Percentiles rank a stretch among this genome's conserved stretches.
Evolutionary conservation across 2,797 vertebrate genomes (phyloP).

Genomic region (Nannoperca australis): DNA sequence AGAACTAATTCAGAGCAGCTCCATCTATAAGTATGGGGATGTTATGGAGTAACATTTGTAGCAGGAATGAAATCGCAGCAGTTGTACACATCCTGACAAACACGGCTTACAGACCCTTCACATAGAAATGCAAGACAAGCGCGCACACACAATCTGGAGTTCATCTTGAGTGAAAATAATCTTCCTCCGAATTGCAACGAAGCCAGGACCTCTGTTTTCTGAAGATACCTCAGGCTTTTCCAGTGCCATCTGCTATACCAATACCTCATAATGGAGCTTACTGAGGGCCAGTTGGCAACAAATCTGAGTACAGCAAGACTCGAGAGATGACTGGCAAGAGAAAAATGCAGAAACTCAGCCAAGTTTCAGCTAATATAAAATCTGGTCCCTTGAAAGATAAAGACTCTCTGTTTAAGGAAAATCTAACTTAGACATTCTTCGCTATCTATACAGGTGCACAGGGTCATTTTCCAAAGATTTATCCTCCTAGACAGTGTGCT

Average conservation of each 20-base stretch:
- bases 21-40: conserved; percentile 43
- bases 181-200: conserved; percentile 53
- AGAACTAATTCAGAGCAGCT: conserved; percentile 28
- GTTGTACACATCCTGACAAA: conserved; percentile 17
- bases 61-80: conserved; percentile 3
- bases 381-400: conserved; percentile 63
- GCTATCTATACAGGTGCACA: conserved; percentile 53
- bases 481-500: conserved; percentile 32
- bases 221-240: conserved; percentile 78
- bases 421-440: conserved; percentile 37
- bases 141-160: conserved; percentile 34
- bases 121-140: conserved; percentile 24
- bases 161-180: conserved; percentile 70
- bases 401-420: conserved; percentile 52
- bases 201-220: conserved; percentile 76
- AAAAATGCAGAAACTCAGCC: conserved; percentile 66
- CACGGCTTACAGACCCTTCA: conserved; percentile 10
- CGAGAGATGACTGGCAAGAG: conserved; percentile 74
- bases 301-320: conserved; percentile 74
- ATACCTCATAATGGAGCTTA: conserved; percentile 77
- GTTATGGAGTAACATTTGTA: conserved; percentile 10
- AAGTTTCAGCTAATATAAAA: conserved; percentile 65
- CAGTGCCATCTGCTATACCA: conserved; percentile 79
- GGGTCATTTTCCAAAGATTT: conserved; percentile 53
- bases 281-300: conserved; percentile 80